Conservation (phyloP, 1,140 invertebrate species). For the Eumaeus atala region DNA sequence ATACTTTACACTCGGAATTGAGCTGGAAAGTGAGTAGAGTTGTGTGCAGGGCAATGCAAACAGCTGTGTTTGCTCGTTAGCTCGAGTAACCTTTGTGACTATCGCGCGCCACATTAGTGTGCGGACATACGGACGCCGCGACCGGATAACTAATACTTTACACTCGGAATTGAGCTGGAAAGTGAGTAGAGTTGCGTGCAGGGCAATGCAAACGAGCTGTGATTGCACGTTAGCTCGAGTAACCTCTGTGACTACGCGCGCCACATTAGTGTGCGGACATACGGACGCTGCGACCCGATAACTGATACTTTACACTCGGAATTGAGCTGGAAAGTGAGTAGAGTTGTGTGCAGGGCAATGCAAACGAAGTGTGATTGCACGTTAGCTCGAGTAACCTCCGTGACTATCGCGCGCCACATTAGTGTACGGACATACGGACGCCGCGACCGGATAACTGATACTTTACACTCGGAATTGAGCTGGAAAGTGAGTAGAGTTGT, state of each 20-base stretch:
- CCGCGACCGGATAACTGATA: too few relatives aligned
- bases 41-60: slow-evolving; percentile 45
- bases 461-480: too few relatives aligned
- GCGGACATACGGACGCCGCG: slow-evolving; percentile 43
- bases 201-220: slow-evolving; percentile 61
- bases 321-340: too few relatives aligned
- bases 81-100: slow-evolving; percentile 67
- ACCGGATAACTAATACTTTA: too few relatives aligned
- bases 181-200: too few relatives aligned
- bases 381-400: slow-evolving; percentile 70
- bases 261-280: slow-evolving; percentile 54
- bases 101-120: slow-evolving; percentile 60
- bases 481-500: too few relatives aligned
- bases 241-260: slow-evolving; percentile 64
- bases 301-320: too few relatives aligned
- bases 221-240: slow-evolving; percentile 67
- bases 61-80: slow-evolving; percentile 65
- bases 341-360: slow-evolving; percentile 39
- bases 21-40: too few relatives aligned
- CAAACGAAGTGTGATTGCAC: slow-evolving; percentile 64
- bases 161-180: too few relatives aligned
- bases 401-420: slow-evolving; percentile 63
- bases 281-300: too few relatives aligned
- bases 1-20: too few relatives aligned
- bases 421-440: slow-evolving; percentile 39